These are phyloP conservation scores for Zophobas morio DNA, from an alignment of 1,140 invertebrate species.

Conservation along the genomic window DNA sequence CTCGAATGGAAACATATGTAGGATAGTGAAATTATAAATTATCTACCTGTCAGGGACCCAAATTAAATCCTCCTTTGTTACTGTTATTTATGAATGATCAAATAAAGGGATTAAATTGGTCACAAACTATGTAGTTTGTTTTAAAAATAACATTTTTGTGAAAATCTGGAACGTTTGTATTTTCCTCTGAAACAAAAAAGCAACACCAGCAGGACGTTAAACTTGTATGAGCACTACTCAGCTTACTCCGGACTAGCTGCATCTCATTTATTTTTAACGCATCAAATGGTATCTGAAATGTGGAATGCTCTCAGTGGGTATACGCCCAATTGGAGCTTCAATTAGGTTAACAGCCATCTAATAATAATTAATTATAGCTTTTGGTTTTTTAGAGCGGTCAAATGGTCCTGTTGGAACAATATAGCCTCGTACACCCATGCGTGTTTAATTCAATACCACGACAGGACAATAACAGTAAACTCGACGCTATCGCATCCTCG, in stretches of 20 bases:
- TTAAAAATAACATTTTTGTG: too few species aligned
- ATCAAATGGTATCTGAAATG: not conserved
- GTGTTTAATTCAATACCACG: conserved; percentile 39
- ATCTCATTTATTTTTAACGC: not conserved
- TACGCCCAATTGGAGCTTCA: conserved; percentile 1
- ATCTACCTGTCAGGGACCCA: too few species aligned
- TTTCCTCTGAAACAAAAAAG: too few species aligned
- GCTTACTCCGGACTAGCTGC: not conserved
- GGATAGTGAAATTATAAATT: too few species aligned
- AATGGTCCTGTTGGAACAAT: conserved; percentile 22
- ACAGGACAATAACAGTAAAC: conserved; percentile 47
- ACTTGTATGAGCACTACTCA: too few species aligned
- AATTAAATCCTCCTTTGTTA: too few species aligned
- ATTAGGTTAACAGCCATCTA: conserved; percentile 12
- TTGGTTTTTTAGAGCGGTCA: conserved; percentile 6
- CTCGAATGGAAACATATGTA: too few species aligned
- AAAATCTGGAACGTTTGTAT: too few species aligned
- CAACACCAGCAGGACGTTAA: too few species aligned
- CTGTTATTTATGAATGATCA: too few species aligned
- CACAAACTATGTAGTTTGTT: too few species aligned
- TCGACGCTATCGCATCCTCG: conserved; percentile 27
- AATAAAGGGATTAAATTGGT: too few species aligned
- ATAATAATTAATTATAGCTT: conserved; percentile 26
- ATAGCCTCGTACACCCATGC: conserved; percentile 30
- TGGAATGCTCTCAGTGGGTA: not conserved